These are phyloP conservation scores for Serinus canaria DNA, from an alignment of 2,113 vertebrate species.

Conservation along the genomic window DNA sequence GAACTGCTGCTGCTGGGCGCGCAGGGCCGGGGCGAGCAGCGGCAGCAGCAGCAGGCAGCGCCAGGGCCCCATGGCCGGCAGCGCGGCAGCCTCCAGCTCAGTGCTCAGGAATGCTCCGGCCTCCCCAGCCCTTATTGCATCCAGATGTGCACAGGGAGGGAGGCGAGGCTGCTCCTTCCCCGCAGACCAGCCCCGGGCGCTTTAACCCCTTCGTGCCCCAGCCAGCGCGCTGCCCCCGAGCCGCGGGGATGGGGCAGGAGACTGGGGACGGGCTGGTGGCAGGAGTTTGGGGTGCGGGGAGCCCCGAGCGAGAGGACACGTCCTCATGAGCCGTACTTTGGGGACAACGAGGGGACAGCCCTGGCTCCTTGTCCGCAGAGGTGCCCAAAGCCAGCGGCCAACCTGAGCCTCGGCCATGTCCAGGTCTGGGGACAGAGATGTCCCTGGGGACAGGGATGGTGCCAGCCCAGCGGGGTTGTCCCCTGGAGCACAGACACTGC, in stretches of 20 bases:
- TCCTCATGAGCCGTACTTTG: too few species aligned
- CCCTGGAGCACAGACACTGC: accelerated
- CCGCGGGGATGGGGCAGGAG: background rate
- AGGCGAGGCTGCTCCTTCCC: slow-evolving; percentile 34
- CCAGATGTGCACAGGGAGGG: slow-evolving; percentile 69
- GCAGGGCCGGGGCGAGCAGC: slow-evolving; percentile 32
- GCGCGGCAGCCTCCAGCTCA: slow-evolving; percentile 66
- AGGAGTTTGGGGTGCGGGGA: background rate
- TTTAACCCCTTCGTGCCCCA: slow-evolving; percentile 61
- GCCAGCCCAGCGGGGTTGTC: background rate
- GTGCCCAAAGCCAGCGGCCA: background rate
- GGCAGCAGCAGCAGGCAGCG: slow-evolving; percentile 66
- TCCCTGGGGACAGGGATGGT: background rate
- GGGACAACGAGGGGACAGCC: background rate
- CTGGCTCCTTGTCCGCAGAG: background rate
- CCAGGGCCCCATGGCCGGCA: slow-evolving; percentile 30
- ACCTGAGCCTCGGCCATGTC: accelerated
- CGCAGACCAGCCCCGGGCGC: background rate
- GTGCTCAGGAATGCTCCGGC: slow-evolving; percentile 77
- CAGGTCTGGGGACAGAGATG: background rate
- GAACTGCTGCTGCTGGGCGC: slow-evolving; percentile 75
- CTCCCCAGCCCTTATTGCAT: slow-evolving; percentile 66
- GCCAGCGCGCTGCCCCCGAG: background rate
- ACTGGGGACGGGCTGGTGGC: accelerated
- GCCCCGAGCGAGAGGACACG: accelerated